Evolutionary conservation across 2,797 vertebrate genomes (phyloP).

Genomic region (Aphelocoma californica): DNA sequence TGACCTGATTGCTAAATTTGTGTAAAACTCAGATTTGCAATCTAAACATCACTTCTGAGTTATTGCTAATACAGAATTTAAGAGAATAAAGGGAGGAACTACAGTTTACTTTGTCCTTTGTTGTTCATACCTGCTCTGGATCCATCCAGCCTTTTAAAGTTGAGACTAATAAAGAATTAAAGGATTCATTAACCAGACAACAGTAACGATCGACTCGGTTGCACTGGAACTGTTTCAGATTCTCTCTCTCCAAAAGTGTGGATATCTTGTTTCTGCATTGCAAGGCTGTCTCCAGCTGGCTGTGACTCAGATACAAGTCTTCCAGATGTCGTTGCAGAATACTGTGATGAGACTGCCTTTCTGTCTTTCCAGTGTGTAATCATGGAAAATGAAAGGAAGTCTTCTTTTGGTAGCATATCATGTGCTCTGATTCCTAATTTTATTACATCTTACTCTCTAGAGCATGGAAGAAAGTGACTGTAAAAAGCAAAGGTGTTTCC

Average conservation of each 20-base stretch:
- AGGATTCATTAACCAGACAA: not conserved
- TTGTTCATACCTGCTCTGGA: not conserved
- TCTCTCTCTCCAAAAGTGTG: not conserved
- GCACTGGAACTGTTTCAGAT: not conserved
- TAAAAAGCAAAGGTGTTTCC: constrained; percentile 12
- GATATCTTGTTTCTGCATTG: not conserved
- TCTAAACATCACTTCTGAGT: not conserved
- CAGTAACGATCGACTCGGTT: not conserved
- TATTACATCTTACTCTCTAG: not conserved
- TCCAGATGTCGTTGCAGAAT: not conserved
- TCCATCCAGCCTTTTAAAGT: not conserved
- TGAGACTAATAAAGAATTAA: not conserved
- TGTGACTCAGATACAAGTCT: not conserved
- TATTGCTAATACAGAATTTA: not conserved
- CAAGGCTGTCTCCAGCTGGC: constrained; percentile 6
- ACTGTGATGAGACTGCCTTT: not conserved
- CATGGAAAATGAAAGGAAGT: not conserved
- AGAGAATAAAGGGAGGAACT: not conserved
- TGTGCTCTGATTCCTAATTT: not conserved
- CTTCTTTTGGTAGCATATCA: not conserved
- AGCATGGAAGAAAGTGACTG: not conserved
- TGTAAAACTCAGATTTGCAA: not conserved
- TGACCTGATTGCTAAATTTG: not conserved
- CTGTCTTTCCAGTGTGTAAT: not conserved
- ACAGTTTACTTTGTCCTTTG: not conserved